These are phyloP conservation scores for Unio delphinus DNA, from an alignment of 2,888 invertebrate genomes.

Conservation along the genomic window DNA sequence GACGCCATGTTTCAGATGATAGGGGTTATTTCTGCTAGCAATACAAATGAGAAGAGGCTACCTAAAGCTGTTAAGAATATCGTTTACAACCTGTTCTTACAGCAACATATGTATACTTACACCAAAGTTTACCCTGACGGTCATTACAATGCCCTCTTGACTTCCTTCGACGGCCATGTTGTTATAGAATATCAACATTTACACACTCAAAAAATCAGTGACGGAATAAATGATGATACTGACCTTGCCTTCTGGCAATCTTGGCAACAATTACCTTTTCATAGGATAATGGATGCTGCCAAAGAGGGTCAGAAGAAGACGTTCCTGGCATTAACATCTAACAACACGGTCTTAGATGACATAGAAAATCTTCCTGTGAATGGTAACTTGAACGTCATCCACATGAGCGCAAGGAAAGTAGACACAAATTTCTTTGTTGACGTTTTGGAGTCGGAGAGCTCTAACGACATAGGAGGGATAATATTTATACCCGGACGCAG, in stretches of 20 bases:
- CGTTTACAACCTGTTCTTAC: slow-evolving; percentile 23
- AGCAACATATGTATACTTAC: slow-evolving; percentile 38
- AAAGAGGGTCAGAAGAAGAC: no score
- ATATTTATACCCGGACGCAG: no score
- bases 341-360: no score
- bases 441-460: no score
- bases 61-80: slow-evolving; percentile 36
- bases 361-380: no score
- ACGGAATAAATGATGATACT: slow-evolving; percentile 3
- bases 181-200: slow-evolving; percentile 45
- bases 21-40: slow-evolving; percentile 23
- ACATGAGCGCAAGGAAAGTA: no score
- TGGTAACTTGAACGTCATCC: no score
- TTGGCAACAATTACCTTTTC: no score
- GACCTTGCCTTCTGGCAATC: slow-evolving; percentile 1
- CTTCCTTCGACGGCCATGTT: slow-evolving; percentile 35
- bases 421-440: no score
- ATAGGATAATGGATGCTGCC: no score
- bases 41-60: slow-evolving; percentile 24
- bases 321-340: no score
- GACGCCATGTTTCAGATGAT: slow-evolving; percentile 46
- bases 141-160: slow-evolving; percentile 37
- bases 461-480: no score
- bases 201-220: slow-evolving; percentile 7
- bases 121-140: slow-evolving; percentile 15